These are phyloP conservation scores for Alsophila aescularia DNA, from an alignment of 2,888 invertebrate species.

Conservation along the genomic window DNA sequence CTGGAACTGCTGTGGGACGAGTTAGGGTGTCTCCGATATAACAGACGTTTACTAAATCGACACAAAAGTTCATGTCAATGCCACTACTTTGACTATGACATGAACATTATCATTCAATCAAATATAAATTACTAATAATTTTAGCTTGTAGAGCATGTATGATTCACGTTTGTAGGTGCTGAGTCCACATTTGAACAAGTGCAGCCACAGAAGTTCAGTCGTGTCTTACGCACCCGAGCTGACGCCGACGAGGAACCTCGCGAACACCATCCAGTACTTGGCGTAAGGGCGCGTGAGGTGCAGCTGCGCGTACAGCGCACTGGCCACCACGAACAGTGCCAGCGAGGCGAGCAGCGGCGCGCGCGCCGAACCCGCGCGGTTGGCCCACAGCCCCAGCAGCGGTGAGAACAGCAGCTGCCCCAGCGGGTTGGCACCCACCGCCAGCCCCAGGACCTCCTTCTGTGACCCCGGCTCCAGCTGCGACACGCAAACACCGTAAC, in stretches of 20 bases:
- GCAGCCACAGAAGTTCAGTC: neutral
- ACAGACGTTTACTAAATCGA: too few species aligned
- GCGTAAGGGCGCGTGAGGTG: conserved; percentile 87
- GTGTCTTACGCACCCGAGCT: conserved; percentile 88
- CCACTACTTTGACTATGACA: too few species aligned
- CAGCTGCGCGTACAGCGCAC: conserved; percentile 89
- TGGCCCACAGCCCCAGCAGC: conserved; percentile 93
- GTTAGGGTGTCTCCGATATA: too few species aligned
- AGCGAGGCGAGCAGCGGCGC: conserved; percentile 89
- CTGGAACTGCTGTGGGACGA: too few species aligned
- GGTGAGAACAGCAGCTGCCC: conserved; percentile 95
- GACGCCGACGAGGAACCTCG: conserved; percentile 92
- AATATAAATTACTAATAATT: too few species aligned
- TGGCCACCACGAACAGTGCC: conserved; percentile 88
- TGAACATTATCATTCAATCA: too few species aligned
- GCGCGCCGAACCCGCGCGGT: conserved; percentile 88
- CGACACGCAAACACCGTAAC: too few species aligned
- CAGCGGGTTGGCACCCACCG: conserved; percentile 94
- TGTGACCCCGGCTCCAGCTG: conserved; percentile 91
- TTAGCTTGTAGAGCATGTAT: too few species aligned
- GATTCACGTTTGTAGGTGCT: too few species aligned
- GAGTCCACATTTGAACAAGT: too few species aligned
- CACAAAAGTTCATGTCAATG: too few species aligned
- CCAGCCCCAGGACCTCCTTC: conserved; percentile 92
- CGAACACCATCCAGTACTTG: conserved; percentile 90